Evolutionary conservation across 2,888 invertebrate genomes (phyloP).

Genomic region (Pelosia muscerda): DNA sequence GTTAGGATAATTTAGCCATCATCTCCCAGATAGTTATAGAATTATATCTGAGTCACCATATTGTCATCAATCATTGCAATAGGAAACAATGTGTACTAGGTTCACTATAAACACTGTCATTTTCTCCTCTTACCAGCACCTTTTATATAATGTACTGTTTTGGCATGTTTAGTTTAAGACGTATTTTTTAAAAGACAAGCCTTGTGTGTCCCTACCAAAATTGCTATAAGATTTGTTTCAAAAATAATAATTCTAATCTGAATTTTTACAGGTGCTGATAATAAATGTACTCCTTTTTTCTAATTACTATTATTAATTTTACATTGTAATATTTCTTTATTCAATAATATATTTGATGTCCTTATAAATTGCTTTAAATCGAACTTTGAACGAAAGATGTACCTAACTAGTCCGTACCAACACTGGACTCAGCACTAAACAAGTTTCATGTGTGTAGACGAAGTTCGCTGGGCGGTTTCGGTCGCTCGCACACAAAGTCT

Average conservation of each 20-base stretch:
- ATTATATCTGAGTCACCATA: conserved; percentile 43
- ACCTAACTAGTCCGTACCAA: background rate
- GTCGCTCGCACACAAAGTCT: conserved; percentile 90
- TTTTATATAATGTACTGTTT: conserved; percentile 61
- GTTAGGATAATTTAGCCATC: conserved; percentile 60
- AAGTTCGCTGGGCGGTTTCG: conserved; percentile 95
- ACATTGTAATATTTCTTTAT: background rate
- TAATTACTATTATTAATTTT: background rate
- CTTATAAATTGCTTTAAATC: conserved; percentile 9
- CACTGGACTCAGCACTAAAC: conserved; percentile 13
- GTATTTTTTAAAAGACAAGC: conserved; percentile 40
- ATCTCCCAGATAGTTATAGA: conserved; percentile 49
- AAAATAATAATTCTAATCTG: conserved; percentile 22
- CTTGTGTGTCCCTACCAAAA: conserved; percentile 38
- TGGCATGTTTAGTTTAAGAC: conserved; percentile 69
- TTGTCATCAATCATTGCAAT: conserved; percentile 45
- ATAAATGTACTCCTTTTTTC: background rate
- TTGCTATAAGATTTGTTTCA: conserved; percentile 19
- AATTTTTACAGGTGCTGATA: conserved; percentile 47
- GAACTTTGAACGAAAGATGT: background rate
- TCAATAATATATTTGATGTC: conserved; percentile 9
- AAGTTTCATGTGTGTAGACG: conserved; percentile 86
- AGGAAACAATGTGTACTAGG: conserved; percentile 48
- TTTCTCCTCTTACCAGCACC: conserved; percentile 68
- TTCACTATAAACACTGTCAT: conserved; percentile 66